Conservation (phyloP, 2,888 invertebrate species). For the Eupithecia insigniata region DNA sequence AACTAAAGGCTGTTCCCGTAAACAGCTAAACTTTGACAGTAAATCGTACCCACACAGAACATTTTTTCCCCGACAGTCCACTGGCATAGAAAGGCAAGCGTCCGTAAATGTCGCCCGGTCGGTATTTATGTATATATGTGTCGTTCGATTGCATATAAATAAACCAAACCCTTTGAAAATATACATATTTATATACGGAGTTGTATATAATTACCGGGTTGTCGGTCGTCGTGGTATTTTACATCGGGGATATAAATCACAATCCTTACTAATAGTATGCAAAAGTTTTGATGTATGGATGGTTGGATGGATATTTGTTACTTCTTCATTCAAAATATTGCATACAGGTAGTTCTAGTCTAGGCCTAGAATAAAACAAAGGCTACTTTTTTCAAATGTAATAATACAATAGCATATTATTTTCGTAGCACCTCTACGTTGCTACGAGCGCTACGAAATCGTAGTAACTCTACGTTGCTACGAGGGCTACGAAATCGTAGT, state of each 20-base stretch:
- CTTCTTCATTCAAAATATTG: no score
- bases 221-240: neutral
- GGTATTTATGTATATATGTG: neutral
- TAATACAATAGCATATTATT: neutral
- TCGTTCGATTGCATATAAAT: constrained; percentile 12
- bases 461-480: neutral
- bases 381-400: no score
- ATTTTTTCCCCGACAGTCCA: constrained; percentile 15
- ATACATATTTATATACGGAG: neutral
- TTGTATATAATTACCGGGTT: neutral
- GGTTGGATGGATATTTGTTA: no score
- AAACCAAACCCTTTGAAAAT: constrained; percentile 19
- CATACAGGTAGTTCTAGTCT: no score
- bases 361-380: no score
- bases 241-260: neutral
- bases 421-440: neutral
- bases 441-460: no score
- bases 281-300: no score
- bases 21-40: no score
- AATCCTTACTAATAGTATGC: no score
- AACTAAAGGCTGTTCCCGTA: no score
- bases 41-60: no score
- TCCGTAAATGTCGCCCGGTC: constrained; percentile 13
- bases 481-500: neutral
- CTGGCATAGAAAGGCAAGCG: constrained; percentile 26